Conservation (phyloP, 2,113 vertebrate genomes). For the Marmota flaviventris region DNA sequence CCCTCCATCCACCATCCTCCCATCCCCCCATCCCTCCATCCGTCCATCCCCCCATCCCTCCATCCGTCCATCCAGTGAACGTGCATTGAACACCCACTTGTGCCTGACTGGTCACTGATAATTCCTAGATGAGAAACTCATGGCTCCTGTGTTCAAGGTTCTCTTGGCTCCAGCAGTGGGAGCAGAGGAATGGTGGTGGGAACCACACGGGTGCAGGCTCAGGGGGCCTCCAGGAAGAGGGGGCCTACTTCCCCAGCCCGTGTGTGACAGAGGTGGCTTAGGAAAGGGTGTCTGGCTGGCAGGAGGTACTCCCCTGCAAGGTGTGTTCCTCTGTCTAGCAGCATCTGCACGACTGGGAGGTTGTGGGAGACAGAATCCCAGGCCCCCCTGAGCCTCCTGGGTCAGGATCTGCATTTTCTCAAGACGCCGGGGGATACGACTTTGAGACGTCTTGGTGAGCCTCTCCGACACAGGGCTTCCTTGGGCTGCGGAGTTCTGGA, state of each 20-base stretch:
- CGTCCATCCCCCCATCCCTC: too few relatives aligned
- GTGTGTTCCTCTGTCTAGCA: not conserved
- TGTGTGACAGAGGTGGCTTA: not conserved
- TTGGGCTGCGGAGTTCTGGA: not conserved
- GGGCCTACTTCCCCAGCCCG: not conserved
- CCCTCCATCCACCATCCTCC: not conserved
- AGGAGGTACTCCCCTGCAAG: not conserved
- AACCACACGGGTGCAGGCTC: rapidly evolving
- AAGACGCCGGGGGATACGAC: too few relatives aligned
- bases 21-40: rapidly evolving
- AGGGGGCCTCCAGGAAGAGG: not conserved
- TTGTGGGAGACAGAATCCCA: too few relatives aligned
- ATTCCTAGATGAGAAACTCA: not conserved
- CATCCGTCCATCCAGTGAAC: not conserved
- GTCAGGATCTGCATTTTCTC: not conserved
- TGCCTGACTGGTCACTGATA: not conserved
- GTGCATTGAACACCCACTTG: not conserved
- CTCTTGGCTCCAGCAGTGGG: not conserved
- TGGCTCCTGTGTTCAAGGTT: not conserved
- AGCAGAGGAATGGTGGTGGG: too few relatives aligned
- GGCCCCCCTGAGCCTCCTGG: too few relatives aligned
- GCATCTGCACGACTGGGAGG: too few relatives aligned
- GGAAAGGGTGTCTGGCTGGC: not conserved
- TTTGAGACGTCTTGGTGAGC: too few relatives aligned
- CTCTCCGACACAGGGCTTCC: rapidly evolving